A percentile compares a stretch with the other conserved stretches of the same genome.
Evolutionary conservation across 1,140 invertebrate species (phyloP).

Genomic region (Nixonia krombeini): DNA sequence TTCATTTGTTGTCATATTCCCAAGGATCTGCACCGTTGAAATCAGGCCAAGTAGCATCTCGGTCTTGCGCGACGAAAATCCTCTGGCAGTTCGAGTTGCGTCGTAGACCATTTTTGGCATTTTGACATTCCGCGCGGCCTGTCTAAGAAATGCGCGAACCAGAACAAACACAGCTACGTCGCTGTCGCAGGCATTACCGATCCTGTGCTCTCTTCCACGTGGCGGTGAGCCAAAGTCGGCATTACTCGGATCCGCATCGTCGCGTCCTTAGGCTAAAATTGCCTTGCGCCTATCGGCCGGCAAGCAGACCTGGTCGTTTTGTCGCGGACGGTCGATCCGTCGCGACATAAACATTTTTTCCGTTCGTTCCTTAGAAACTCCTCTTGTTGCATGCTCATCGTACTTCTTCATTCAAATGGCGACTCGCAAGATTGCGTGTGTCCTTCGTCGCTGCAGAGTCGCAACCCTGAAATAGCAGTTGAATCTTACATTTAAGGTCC

Average conservation of each 20-base stretch:
- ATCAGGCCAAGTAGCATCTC: conserved; percentile 53
- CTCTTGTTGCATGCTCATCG: conserved; percentile 12
- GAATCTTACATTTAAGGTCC: too few species aligned
- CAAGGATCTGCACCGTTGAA: conserved; percentile 61
- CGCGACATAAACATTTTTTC: too few species aligned
- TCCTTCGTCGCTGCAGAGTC: too few species aligned
- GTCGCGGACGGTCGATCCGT: conserved; percentile 32
- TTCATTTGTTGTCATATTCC: conserved; percentile 46
- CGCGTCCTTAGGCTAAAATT: conserved; percentile 65
- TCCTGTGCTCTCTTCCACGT: conserved; percentile 43
- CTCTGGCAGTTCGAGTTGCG: conserved; percentile 22
- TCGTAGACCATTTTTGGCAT: conserved; percentile 35
- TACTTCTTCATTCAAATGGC: conserved; percentile 18
- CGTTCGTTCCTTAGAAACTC: too few species aligned
- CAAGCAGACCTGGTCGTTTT: conserved; percentile 27
- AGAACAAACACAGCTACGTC: too few species aligned
- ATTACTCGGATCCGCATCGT: too few species aligned
- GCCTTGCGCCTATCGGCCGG: conserved; percentile 41
- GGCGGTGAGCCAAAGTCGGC: conserved; percentile 60
- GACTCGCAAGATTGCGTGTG: too few species aligned
- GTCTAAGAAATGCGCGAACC: conserved; percentile 42
- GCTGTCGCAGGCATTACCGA: conserved; percentile 41
- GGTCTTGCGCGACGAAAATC: conserved; percentile 6
- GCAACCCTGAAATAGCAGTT: too few species aligned
- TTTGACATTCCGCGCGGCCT: conserved; percentile 43